Conservation (phyloP, 2,113 vertebrate genomes). For the Aplodontia rufa region DNA sequence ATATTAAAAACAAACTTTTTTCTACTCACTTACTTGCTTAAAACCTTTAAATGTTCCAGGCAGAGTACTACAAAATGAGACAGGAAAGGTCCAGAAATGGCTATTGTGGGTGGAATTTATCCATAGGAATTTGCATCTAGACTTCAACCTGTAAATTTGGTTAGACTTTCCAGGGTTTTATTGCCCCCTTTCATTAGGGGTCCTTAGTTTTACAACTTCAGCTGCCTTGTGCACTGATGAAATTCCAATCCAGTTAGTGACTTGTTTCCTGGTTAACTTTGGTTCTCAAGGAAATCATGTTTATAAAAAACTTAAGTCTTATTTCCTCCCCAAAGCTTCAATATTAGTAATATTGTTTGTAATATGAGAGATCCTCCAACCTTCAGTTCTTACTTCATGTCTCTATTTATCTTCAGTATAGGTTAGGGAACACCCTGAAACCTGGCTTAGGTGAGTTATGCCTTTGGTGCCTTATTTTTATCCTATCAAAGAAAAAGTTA, state of each 20-base stretch:
- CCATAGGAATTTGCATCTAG: conserved; percentile 1
- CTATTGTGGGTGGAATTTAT: not conserved
- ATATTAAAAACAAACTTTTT: not conserved
- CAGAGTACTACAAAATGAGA: conserved; percentile 21
- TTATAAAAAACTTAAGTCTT: not conserved
- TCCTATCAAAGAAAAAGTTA: not conserved
- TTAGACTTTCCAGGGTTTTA: not conserved
- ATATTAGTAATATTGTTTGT: not conserved
- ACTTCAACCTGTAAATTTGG: not conserved
- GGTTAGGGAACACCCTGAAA: not conserved
- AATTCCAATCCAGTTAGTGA: not conserved
- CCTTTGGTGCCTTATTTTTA: not conserved
- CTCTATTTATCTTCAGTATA: not conserved
- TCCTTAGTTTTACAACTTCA: conserved; percentile 1
- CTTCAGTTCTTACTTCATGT: not conserved
- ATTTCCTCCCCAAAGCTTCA: not conserved
- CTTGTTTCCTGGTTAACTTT: conserved; percentile 14
- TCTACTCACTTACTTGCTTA: not conserved
- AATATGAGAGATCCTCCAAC: not conserved
- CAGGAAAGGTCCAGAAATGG: not conserved
- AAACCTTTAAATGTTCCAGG: not conserved
- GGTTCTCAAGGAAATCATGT: not conserved
- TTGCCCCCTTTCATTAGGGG: not conserved
- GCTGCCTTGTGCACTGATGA: not conserved
- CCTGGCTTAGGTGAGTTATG: not conserved